Evolutionary conservation across 2,888 invertebrate species (phyloP).

Genomic region (Unio delphinus): DNA sequence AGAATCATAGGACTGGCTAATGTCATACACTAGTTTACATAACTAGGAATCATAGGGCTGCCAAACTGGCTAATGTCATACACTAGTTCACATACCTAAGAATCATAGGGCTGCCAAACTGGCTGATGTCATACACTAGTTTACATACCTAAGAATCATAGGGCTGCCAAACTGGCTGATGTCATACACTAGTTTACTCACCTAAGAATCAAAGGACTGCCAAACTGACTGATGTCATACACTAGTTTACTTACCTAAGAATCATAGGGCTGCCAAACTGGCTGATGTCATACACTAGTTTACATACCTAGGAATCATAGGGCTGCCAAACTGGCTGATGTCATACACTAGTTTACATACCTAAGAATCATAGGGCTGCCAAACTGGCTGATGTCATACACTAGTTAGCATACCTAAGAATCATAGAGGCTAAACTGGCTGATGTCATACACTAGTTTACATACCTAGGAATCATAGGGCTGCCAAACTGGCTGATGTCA

Average conservation of each 20-base stretch:
- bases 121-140: conserved; percentile 46
- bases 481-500: conserved; percentile 54
- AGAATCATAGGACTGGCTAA: conserved; percentile 51
- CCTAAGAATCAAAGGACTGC: conserved; percentile 49
- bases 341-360: conserved; percentile 50
- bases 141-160: conserved; percentile 45
- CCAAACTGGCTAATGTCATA: conserved; percentile 57
- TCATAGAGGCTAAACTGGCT: conserved; percentile 51
- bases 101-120: conserved; percentile 53
- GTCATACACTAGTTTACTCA: conserved; percentile 47
- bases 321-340: conserved; percentile 53
- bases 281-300: conserved; percentile 43
- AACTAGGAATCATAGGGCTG: conserved; percentile 50
- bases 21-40: conserved; percentile 44
- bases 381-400: conserved; percentile 55
- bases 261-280: conserved; percentile 55
- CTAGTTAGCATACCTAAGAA: conserved; percentile 40
- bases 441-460: conserved; percentile 44
- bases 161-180: conserved; percentile 55
- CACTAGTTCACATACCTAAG: conserved; percentile 39
- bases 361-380: conserved; percentile 49
- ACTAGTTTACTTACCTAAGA: conserved; percentile 41
- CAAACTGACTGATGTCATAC: conserved; percentile 55
- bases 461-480: conserved; percentile 49
- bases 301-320: conserved; percentile 48